Base-by-base conservation (phyloP, 2,888 invertebrate species). In the Megaustenia siamemsis region DNA sequence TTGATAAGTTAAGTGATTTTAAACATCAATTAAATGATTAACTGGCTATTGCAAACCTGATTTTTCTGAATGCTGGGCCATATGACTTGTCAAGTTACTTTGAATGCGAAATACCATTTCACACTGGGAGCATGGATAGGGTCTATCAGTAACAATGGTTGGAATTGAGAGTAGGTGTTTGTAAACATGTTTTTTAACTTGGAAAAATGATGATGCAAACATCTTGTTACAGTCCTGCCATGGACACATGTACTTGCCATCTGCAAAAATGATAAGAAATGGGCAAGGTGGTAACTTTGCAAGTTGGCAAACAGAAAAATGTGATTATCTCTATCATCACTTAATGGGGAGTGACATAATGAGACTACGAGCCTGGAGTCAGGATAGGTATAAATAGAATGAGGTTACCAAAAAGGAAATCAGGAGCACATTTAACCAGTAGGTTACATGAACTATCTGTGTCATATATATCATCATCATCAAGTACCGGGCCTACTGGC, bases 41-140 rank as follows among this genome's bases (percentile, higher is more conserved):
- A 40, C 45, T 28, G 8, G 24, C 8, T 10, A 28, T 15, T 15
- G 12, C 71, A 53, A 53, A 76, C 82, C 82, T 56, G 82, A 68
- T 83, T 83, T 83, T 53, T 76, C 82, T 38, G 66, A 35, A 83
- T 83, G 82, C 18, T 83, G 66, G 28, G 73, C 66, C 38, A n/a
- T 32, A 73, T 83, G 82, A 38, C 49, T 45, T n/a, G 28, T 73
- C 45, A 83, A 38, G 38, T 83, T 83, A 8, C n/a, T 76, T 15
- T 68, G 10, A n/a, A 45, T 18, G 15, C 66, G 45, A 45, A 83
- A 83, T 5, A 53, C 76, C 82, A 83, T 83, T n/a, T 76, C 49
- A 76, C 82, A 83, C 38, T 83, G 75, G 28, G 75, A 18, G n/a
- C 82, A 83, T 40, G 75, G 18, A 45, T 73, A 45, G n/a, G 53